Evolutionary conservation across 1,140 invertebrate species (phyloP).

Genomic region (Apis laboriosa): DNA sequence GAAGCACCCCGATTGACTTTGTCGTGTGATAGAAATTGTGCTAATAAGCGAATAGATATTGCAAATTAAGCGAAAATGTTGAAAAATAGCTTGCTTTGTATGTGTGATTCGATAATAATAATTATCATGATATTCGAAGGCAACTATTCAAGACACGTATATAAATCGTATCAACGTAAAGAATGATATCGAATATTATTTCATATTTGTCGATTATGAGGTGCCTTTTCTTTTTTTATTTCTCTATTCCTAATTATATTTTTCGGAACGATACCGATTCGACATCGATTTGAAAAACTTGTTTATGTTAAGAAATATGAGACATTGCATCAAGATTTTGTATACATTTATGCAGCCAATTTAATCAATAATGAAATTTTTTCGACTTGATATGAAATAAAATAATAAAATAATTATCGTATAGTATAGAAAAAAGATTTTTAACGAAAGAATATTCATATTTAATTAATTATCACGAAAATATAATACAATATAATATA

Average conservation of each 20-base stretch:
- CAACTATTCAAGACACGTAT: constrained; percentile 74
- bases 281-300: not conserved
- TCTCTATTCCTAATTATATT: not conserved
- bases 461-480: not conserved
- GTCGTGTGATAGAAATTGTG: not conserved
- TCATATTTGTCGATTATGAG: not conserved
- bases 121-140: constrained; percentile 68
- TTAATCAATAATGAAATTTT: not conserved
- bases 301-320: not conserved
- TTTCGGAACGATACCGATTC: not conserved
- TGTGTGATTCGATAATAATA: constrained; percentile 30
- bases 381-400: not conserved
- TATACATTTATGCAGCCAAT: too few species aligned
- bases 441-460: too few species aligned
- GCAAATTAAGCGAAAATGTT: constrained; percentile 51
- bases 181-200: not conserved
- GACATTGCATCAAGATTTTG: not conserved
- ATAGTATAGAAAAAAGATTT: not conserved
- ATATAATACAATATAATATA: constrained; percentile 8
- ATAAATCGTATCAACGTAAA: constrained; percentile 39
- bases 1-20: not conserved
- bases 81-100: constrained; percentile 66
- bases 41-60: not conserved
- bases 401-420: not conserved
- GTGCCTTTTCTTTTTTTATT: not conserved